phyloP scores from a whole-genome alignment of 2,888 invertebrate species.

The Drosophila paracracens region DNA sequence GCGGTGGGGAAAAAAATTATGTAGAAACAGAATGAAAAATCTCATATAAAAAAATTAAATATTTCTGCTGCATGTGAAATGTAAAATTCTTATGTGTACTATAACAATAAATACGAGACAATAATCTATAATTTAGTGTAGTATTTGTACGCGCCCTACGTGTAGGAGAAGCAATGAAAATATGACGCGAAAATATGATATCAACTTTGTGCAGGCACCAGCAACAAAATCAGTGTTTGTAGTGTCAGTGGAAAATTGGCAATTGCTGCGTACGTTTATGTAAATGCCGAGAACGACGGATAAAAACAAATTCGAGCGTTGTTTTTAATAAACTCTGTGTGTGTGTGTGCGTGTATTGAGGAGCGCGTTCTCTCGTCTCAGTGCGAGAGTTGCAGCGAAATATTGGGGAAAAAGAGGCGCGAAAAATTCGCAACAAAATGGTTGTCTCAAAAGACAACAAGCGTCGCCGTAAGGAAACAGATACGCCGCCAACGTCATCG shows the following conservation, averaged over 20 bases:
- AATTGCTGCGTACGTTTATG: constrained; percentile 69
- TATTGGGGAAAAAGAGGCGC: constrained; percentile 74
- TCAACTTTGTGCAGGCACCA: constrained; percentile 72
- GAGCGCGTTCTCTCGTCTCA: constrained; percentile 28
- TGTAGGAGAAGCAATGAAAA: constrained; percentile 57
- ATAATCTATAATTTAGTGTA: constrained; percentile 57
- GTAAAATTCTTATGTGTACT: constrained; percentile 45
- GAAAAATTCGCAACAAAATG: constrained; percentile 82
- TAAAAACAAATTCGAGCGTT: constrained; percentile 57
- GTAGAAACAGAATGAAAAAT: constrained; percentile 72
- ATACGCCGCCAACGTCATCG: constrained; percentile 79
- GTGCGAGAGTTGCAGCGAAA: constrained; percentile 28
- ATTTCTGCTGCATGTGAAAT: constrained; percentile 55
- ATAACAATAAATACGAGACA: constrained; percentile 55
- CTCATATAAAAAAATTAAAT: constrained; percentile 60
- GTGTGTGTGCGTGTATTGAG: constrained; percentile 32
- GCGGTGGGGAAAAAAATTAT: constrained; percentile 78
- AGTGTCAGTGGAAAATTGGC: constrained; percentile 77
- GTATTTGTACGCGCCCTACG: constrained; percentile 26
- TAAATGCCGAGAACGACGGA: constrained; percentile 47
- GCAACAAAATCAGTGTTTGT: constrained; percentile 78
- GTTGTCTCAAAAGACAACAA: constrained; percentile 85
- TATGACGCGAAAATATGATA: constrained; percentile 79
- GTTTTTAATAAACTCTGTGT: constrained; percentile 25
- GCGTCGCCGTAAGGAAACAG: constrained; percentile 84